A percentile compares a stretch with the other conserved stretches of the same genome.
These are phyloP conservation scores for Chloropsis cyanopogon DNA, from an alignment of 2,113 vertebrate species.

Conservation along the genomic window DNA sequence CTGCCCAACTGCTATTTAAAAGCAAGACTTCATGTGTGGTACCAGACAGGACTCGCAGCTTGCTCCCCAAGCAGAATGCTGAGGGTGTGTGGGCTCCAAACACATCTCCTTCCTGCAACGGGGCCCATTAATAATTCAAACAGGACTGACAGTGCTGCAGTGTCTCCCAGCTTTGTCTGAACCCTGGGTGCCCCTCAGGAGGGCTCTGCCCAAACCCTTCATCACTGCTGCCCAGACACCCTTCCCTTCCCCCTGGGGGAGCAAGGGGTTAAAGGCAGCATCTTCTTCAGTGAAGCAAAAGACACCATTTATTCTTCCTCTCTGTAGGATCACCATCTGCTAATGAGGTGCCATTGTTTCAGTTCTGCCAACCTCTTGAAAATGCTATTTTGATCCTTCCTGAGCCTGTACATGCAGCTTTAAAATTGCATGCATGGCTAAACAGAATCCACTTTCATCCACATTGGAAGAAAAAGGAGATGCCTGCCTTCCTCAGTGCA, in stretches of 20 bases:
- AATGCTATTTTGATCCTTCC: constrained; percentile 3
- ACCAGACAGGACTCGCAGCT: background rate
- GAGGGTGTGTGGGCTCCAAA: background rate
- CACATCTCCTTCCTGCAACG: background rate
- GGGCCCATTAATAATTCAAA: background rate
- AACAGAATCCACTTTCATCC: background rate
- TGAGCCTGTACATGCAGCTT: background rate
- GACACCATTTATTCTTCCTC: background rate
- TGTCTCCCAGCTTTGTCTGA: background rate
- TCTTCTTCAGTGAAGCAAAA: background rate
- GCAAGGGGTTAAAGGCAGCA: background rate
- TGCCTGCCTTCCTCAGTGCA: background rate
- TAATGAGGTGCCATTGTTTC: background rate
- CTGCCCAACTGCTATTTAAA: background rate
- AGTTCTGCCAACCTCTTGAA: background rate
- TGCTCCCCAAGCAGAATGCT: rapidly evolving
- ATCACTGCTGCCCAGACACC: background rate
- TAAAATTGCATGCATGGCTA: background rate
- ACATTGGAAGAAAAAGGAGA: background rate
- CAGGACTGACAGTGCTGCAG: background rate
- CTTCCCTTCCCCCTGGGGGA: background rate
- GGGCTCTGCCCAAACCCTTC: background rate
- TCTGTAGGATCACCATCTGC: background rate
- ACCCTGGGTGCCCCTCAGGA: background rate
- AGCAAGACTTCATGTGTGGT: background rate